Percentiles rank a stretch among this genome's conserved stretches.
Evolutionary conservation across 2,113 vertebrate genomes (phyloP).

Genomic region (Sialia sialis): DNA sequence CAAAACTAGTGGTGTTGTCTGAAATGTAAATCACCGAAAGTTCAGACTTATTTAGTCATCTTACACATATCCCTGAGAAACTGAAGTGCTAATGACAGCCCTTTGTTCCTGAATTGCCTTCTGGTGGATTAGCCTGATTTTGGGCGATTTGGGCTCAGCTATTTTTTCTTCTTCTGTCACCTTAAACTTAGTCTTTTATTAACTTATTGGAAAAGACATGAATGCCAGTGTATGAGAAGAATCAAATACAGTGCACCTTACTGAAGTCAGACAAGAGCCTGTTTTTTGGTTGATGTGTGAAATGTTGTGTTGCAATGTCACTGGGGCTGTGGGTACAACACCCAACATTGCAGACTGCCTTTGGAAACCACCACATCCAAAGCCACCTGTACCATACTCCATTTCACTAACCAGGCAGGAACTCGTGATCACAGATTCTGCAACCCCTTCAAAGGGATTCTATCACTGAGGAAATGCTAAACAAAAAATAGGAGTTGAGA

Average conservation of each 20-base stretch:
- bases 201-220: not conserved
- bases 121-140: not conserved
- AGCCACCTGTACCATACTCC: not conserved
- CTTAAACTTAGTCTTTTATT: not conserved
- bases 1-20: not conserved
- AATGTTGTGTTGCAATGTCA: not conserved
- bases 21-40: not conserved
- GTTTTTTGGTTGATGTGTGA: not conserved
- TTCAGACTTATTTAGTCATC: not conserved
- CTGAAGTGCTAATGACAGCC: not conserved
- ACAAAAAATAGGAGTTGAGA: not conserved
- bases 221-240: not conserved
- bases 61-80: not conserved
- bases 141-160: accelerated
- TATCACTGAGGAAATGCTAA: not conserved
- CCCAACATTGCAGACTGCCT: not conserved
- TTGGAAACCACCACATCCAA: not conserved
- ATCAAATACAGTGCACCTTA: not conserved
- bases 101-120: not conserved
- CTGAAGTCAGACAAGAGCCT: not conserved
- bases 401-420: not conserved
- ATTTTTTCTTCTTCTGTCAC: not conserved
- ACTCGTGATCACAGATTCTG: not conserved
- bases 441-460: not conserved
- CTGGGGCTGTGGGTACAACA: not conserved